phyloP scores from a whole-genome alignment of 2,888 invertebrate species.

The Theodoxus fluviatilis region DNA sequence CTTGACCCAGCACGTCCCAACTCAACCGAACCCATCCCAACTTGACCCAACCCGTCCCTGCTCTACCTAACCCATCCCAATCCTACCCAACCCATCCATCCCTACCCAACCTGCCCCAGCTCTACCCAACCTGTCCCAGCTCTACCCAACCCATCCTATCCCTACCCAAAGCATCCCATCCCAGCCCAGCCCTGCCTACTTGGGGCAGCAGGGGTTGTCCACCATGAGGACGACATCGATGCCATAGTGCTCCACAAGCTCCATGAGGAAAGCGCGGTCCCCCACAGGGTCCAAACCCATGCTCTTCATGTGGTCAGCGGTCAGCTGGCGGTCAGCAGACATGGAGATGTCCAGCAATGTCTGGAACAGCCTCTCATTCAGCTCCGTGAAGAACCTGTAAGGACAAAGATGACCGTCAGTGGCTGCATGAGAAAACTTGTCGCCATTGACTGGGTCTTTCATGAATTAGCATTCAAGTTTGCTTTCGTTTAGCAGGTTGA shows the following conservation, averaged over 20 bases:
- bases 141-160: too few relatives aligned
- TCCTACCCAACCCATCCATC: too few relatives aligned
- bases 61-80: too few relatives aligned
- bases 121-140: too few relatives aligned
- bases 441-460: background rate
- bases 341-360: conserved; percentile 63
- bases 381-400: conserved; percentile 64
- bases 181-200: conserved; percentile 33
- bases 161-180: too few relatives aligned
- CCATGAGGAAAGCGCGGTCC: conserved; percentile 65
- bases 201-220: conserved; percentile 66
- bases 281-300: conserved; percentile 65
- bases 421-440: background rate
- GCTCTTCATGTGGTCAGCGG: conserved; percentile 63
- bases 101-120: too few relatives aligned
- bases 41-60: too few relatives aligned
- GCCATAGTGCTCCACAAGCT: conserved; percentile 65
- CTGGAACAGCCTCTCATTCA: conserved; percentile 63
- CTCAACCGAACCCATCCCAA: too few relatives aligned
- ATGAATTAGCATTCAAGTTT: too few relatives aligned
- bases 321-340: conserved; percentile 63
- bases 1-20: too few relatives aligned
- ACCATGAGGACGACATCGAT: conserved; percentile 65
- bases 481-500: too few relatives aligned
- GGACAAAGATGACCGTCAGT: background rate